Evolutionary conservation across 2,797 vertebrate genomes (phyloP).

Genomic region (Harpagifer antarcticus): DNA sequence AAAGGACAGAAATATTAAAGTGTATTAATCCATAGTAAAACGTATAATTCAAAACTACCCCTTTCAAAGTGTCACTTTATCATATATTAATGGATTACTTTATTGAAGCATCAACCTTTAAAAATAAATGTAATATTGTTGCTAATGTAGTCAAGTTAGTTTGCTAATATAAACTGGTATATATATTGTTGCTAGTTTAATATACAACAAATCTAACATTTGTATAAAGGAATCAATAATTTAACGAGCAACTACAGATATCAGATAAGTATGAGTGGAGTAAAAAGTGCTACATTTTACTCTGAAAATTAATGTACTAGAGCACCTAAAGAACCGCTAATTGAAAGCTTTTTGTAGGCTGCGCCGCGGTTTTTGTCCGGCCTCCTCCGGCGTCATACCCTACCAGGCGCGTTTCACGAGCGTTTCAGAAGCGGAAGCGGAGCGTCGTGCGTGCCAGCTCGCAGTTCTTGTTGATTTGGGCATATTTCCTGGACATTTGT

Average conservation of each 20-base stretch:
- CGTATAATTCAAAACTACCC: background rate
- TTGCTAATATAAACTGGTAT: background rate
- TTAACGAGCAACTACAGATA: background rate
- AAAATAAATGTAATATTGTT: background rate
- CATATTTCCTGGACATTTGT: too few species aligned
- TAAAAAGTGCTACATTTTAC: background rate
- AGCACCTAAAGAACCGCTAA: slow-evolving; percentile 1
- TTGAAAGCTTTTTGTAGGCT: background rate
- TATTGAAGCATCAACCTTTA: background rate
- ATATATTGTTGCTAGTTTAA: background rate
- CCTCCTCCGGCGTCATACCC: too few species aligned
- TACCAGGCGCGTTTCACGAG: too few species aligned
- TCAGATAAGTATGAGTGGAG: background rate
- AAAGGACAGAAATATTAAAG: background rate
- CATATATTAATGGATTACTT: background rate
- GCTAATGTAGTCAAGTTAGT: background rate
- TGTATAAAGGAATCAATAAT: background rate
- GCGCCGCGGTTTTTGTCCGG: too few species aligned
- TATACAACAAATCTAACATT: background rate
- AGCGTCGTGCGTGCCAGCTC: too few species aligned
- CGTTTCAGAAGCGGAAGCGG: too few species aligned
- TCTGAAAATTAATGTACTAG: background rate
- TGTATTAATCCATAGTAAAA: background rate
- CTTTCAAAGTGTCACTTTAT: background rate
- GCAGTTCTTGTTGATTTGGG: too few species aligned